These are phyloP conservation scores for Enhydra lutris DNA, from an alignment of 2,113 vertebrate genomes.

Conservation along the genomic window DNA sequence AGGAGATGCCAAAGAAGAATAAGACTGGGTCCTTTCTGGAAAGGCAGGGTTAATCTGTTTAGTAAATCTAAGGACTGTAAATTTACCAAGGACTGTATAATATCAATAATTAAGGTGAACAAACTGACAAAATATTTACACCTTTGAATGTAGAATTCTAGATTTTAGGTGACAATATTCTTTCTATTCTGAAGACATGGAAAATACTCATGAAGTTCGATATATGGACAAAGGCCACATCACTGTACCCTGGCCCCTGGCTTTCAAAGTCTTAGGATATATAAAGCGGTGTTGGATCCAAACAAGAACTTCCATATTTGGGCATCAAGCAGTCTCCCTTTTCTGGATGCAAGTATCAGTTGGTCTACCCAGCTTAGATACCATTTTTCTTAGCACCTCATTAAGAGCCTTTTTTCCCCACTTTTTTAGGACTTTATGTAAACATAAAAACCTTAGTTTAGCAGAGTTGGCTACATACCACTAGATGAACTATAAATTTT, in stretches of 20 bases:
- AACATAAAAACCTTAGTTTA: conserved; percentile 11
- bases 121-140: neutral
- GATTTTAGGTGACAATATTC: neutral
- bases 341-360: neutral
- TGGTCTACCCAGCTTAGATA: neutral
- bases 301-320: neutral
- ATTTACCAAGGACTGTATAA: neutral
- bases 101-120: conserved; percentile 3
- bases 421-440: neutral
- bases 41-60: neutral
- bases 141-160: neutral
- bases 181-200: neutral
- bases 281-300: neutral
- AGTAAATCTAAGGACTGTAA: neutral
- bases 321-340: neutral
- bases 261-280: neutral
- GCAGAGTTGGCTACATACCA: neutral
- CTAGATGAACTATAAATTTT: conserved; percentile 5
- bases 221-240: neutral
- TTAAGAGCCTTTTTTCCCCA: neutral
- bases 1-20: neutral
- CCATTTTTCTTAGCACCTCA: neutral
- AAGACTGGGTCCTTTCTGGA: neutral
- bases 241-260: neutral
- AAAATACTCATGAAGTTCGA: neutral